Base-by-base conservation (phyloP, 2,113 vertebrate genomes). In the Candoia aspera region DNA sequence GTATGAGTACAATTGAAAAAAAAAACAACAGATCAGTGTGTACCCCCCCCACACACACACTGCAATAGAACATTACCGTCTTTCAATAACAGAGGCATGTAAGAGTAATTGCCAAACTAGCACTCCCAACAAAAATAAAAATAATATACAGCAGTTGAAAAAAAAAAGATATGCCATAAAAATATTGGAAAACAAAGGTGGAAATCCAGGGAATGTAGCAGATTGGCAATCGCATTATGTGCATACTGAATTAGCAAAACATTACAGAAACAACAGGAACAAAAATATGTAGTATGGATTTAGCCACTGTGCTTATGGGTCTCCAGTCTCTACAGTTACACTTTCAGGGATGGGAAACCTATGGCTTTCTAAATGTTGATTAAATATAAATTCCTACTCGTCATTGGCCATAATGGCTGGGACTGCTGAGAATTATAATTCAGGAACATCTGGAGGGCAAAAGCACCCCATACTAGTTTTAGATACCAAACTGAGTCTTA, bases 281-380 rank as follows among this genome's bases (percentile, higher is more conserved):
- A 86, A 86, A 86, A 86, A 55, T n/a, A 17, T 68, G 11, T n/a
- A 64, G 60, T 29, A 4, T 68, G 26, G 26, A 53, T 19, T 54
- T 37, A 26, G 11, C 42, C 49, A 64, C 73, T 79, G 73, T 86
- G 12, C 13, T 62, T 54, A 79, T 57, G 21, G n/a, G 2, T 90
- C n/a, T 64, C 64, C n/a, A 90, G 53, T 21, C 33, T 59, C 23
- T 42, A 79, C 73, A 79, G 19, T 79, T 73, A 73, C n/a, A 37
- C 33, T 73, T 73, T 79, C 73, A 79, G 8, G 73, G 73, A 79
- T 79, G 15, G 33, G 33, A 79, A 79, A 79, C 73, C 33, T 79
- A 79, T 42, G 73, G 73, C 73, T 79, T 79, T 79, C 73, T 79
- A 79, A 79, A 79, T 79, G 73, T 79, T 79, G 73, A 79, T 79